These are phyloP conservation scores for Lydus trimaculatus DNA, from an alignment of 2,888 invertebrate genomes.

Conservation along the genomic window DNA sequence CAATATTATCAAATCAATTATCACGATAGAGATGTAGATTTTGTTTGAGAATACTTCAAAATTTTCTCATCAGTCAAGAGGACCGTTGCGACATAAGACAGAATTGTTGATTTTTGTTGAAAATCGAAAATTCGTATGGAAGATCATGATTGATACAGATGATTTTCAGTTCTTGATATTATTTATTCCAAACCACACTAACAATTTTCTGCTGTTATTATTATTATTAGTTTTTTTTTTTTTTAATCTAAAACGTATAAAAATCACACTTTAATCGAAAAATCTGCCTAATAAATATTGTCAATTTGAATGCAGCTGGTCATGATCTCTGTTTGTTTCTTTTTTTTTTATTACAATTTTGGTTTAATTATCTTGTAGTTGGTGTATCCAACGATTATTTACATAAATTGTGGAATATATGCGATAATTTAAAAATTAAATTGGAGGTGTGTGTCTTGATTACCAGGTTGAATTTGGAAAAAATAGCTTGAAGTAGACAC, in stretches of 20 bases:
- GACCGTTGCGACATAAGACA: constrained; percentile 23
- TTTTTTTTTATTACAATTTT: not conserved
- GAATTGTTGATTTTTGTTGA: constrained; percentile 10
- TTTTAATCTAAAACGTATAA: constrained; percentile 23
- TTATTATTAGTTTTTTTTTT: constrained; percentile 26
- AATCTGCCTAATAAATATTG: constrained; percentile 39
- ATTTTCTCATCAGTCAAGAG: not conserved
- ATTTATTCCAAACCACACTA: not conserved
- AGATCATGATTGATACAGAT: constrained; percentile 50
- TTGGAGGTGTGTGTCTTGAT: not conserved
- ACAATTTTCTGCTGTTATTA: not conserved
- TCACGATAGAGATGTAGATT: too few relatives aligned
- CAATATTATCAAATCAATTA: too few relatives aligned
- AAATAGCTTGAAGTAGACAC: too few relatives aligned
- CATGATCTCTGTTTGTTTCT: constrained; percentile 20
- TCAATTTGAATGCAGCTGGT: constrained; percentile 40
- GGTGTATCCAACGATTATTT: constrained; percentile 6
- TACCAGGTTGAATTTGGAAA: too few relatives aligned
- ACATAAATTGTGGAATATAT: constrained; percentile 3
- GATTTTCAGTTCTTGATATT: constrained; percentile 22
- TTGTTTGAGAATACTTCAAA: not conserved
- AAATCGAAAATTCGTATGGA: constrained; percentile 34
- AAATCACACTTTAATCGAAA: constrained; percentile 26
- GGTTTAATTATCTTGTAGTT: too few relatives aligned
- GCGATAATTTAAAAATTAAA: constrained; percentile 23